Evolutionary conservation across 2,888 invertebrate genomes (phyloP), one percentile per base, ranked within the genome.

Genomic region (Metellina segmentata): DNA sequence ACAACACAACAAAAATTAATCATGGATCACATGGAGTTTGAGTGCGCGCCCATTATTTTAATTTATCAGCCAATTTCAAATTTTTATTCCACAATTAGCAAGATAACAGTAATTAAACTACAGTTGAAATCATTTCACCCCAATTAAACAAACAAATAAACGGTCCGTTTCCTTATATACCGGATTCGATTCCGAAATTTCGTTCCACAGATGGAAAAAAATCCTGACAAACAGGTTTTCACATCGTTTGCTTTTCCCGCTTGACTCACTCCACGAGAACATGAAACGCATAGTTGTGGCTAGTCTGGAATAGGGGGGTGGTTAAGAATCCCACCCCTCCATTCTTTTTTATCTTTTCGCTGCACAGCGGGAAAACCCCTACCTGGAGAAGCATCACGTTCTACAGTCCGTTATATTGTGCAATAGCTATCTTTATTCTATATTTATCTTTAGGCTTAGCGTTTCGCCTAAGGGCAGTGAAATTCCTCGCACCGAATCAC

Each of bases 191-290:
- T 9, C 13, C 9, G 61, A 61, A 61, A 61, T 61, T 61, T 61
- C 13, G 11, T 9, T 61, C 61, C 16, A 16, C 61, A 4, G 34
- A 34, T 2, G 34, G 34, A 34, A 61, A 61, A 61, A 72, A 51
- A 81, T 51, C 82, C 82, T 19, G 82, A 48, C 9, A 51, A 71
- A 83, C 82, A 72, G 20, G 82, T 83, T 83, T 9, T 70, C 19
- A 20, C 11, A 61, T 48, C 52, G 52, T 53, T 79, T 79, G 53
- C 20, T 70, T 70, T 70, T 34, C 19, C 70, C 70, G 79, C 79
- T 79, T 79, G 61, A 79, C 19, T 53, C 79, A 79, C 53, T 16
- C 53, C 16, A 8, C 53, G 11, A 49, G 48, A 77, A 79, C 79
- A 16, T 52, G 79, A 20, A n/a, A 52, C 52, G 19, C 49, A 19